Base-by-base conservation (phyloP, 2,888 invertebrate genomes). In the Tridacna crocea region DNA sequence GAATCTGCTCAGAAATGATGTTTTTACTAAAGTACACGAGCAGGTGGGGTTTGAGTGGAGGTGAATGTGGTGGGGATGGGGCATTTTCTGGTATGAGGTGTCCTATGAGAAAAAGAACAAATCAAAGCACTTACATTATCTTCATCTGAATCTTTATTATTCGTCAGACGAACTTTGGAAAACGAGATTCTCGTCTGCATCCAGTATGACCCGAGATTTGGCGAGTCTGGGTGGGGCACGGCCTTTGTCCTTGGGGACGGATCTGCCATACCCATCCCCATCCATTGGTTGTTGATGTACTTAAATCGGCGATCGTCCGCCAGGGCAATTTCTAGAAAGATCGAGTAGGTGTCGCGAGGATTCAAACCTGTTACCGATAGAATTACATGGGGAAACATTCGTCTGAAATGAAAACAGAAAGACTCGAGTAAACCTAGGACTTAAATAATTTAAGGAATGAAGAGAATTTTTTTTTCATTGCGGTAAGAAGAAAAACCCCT, bases 191-290 rank as follows among this genome's bases (percentile, higher is more conserved):
- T 93, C 8, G 92, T 92, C 27, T 84, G 79, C 91, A 92, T 93
- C 95, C 94, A 95, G 80, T 92, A 91, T 11, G 90, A 87, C 0
- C 95, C 95, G 0, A 88, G 83, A 66, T 93, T 93, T 0, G 95
- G 95, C 0, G 94, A 94, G 83, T 95, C 94, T 0, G 93, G 94
- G 82, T 95, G 95, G 6, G 93, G 83, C 82, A 93, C 94, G 8
- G 88, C 78, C 15, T 84, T 80, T 13, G 82, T 75, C 22, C 19
- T 70, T 12, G 75, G 73, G n/a, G 77, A 70, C 0, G 82, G 79
- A 58, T 91, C 89, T 0, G 89, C 87, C 75, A 85, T 74, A 0
- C 89, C 89, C 60, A 90, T 86, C 2, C 89, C 78, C 12, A 87
- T 36, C 91, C 91, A 91, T 12, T 79, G 74, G 65, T 84, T 84